Conservation (phyloP, 2,113 vertebrate genomes). For the Gadus chalcogrammus region DNA sequence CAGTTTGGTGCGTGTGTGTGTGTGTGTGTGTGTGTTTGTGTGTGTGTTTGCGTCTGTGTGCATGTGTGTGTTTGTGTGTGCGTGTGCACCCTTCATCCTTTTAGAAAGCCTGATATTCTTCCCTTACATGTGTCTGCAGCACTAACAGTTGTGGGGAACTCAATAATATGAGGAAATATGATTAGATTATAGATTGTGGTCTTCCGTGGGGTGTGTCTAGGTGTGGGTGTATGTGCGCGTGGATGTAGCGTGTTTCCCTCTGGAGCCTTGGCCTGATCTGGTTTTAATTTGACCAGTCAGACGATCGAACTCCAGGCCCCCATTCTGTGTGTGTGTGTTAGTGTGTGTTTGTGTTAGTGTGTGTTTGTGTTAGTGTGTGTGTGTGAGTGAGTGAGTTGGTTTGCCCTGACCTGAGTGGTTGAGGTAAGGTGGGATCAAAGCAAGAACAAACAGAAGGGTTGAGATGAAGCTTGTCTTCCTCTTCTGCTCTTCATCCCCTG, state of each 20-base stretch:
- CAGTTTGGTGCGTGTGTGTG: too few relatives aligned
- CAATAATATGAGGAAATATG: too few relatives aligned
- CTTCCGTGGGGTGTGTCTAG: background rate
- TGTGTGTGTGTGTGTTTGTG: too few relatives aligned
- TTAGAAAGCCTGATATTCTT: too few relatives aligned
- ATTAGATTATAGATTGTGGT: too few relatives aligned
- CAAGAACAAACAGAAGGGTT: conserved; percentile 59
- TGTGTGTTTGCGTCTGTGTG: too few relatives aligned
- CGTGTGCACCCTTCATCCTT: too few relatives aligned
- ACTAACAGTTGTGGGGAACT: too few relatives aligned
- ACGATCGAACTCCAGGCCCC: conserved; percentile 54
- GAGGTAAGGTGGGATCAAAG: conserved; percentile 63
- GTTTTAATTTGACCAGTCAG: conserved; percentile 73
- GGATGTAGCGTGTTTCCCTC: conserved; percentile 13
- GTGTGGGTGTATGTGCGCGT: conserved; percentile 9
- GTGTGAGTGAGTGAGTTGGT: conserved; percentile 22
- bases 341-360: conserved; percentile 13
- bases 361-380: conserved; percentile 11
- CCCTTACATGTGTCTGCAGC: too few relatives aligned
- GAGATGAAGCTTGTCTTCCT: conserved; percentile 35
- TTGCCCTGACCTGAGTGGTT: conserved; percentile 46
- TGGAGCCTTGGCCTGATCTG: conserved; percentile 54
- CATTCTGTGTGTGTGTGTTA: conserved; percentile 11
- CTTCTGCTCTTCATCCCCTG: background rate
- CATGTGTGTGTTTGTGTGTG: too few relatives aligned